Base-by-base conservation (phyloP, 2,113 vertebrate species). In the Cheirogaleus medius region DNA sequence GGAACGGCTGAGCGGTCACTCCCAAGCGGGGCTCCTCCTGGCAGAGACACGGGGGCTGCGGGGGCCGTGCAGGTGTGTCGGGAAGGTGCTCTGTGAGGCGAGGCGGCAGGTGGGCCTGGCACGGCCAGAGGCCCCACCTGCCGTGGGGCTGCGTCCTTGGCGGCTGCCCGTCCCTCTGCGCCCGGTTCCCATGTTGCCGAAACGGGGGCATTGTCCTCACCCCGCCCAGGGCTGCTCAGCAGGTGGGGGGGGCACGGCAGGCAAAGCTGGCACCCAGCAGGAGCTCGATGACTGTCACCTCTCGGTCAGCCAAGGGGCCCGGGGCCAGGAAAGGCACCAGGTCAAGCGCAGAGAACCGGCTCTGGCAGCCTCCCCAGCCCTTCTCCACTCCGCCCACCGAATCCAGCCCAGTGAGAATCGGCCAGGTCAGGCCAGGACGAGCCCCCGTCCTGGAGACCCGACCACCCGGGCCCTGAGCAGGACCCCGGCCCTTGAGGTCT, bases 361-460 rank as follows among this genome's bases (percentile, higher is more conserved):
- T 1, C 12, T 1, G 20, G 6, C 2, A 14, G 47, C 29, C 42
- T 23, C 15, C 17, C 21, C 10, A 29, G 37, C 17, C 1, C n/a
- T 6, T 47, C 73, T 76, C 27, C 4, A 29, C 81, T 58, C 17
- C 56, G 47, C 56, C 47, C 4, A 29, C 14, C 0, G 1, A 23
- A 21, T 42, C n/a, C 23, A 21, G 6, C 4, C 20, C 18, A 3
- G 6, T 20, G 1, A 15, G 58, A 47, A 34, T 1, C 27, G 29
- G 27, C 77, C 6, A 23, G 25, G 42, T 49, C 52, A 27, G 42
- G 27, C 1, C 20, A 56, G 25, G 49, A 49, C 8, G 3, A 4
- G 4, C 25, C 25, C 25, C 2, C 1, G 0, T 8, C 44, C 17
- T 49, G 3, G 2, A 44, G 9, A 17, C 18, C 18, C 8, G 6